phyloP scores from a whole-genome alignment of 2,797 vertebrate species.

The Gallinago solitaria region DNA sequence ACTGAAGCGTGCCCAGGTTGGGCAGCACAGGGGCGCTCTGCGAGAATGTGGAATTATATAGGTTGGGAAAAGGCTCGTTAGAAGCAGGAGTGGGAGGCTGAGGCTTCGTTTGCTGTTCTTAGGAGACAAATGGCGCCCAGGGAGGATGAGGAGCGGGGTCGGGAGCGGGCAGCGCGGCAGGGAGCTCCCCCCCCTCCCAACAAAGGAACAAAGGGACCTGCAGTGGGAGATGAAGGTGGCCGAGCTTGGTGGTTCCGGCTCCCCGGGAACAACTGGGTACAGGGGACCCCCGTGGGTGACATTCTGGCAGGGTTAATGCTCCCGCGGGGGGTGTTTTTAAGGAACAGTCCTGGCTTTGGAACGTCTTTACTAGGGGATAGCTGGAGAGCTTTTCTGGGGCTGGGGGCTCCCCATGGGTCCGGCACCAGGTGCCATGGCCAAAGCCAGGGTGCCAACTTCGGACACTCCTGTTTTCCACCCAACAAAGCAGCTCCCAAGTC shows the following conservation, averaged over 20 bases:
- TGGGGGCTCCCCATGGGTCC: background rate
- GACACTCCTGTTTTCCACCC: rapidly evolving
- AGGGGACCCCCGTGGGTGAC: rapidly evolving
- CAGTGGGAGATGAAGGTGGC: background rate
- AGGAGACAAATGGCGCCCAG: background rate
- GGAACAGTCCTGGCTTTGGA: background rate
- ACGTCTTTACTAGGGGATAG: background rate
- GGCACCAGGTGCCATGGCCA: too few species aligned
- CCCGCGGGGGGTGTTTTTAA: rapidly evolving
- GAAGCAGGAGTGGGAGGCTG: background rate
- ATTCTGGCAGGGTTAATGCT: background rate
- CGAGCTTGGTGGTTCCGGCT: rapidly evolving
- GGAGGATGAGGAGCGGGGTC: background rate
- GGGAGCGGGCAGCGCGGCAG: background rate
- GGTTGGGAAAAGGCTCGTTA: background rate
- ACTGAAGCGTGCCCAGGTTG: background rate
- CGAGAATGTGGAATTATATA: background rate
- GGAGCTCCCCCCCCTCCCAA: background rate
- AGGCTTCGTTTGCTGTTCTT: background rate
- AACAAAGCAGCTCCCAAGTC: background rate
- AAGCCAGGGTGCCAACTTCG: rapidly evolving
- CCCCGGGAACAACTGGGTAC: background rate
- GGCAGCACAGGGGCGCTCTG: background rate
- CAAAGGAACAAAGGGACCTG: constrained; percentile 59
- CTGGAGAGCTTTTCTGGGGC: background rate